These are phyloP conservation scores for Clivina fossor DNA, from an alignment of 2,888 invertebrate genomes.

Conservation along the genomic window DNA sequence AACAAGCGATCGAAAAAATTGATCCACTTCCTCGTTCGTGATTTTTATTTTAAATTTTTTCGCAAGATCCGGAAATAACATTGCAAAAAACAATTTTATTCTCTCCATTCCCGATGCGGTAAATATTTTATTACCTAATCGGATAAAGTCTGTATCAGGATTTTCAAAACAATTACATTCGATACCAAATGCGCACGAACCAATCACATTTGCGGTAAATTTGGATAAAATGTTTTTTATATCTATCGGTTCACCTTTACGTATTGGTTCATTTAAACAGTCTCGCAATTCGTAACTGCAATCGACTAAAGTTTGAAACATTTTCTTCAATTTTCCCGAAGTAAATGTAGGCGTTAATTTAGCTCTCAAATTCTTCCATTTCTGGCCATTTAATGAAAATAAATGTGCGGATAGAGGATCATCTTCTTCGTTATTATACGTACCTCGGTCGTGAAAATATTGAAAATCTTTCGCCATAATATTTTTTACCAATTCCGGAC, in stretches of 20 bases:
- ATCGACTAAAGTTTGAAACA: slow-evolving; percentile 60
- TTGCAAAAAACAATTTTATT: slow-evolving; percentile 20
- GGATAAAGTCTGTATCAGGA: slow-evolving; percentile 22
- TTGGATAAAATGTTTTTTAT: slow-evolving; percentile 17
- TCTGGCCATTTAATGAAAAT: slow-evolving; percentile 57
- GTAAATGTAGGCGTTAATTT: slow-evolving; percentile 67
- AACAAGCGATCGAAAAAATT: slow-evolving; percentile 43
- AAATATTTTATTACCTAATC: slow-evolving; percentile 7
- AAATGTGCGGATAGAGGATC: slow-evolving; percentile 61
- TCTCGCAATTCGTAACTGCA: slow-evolving; percentile 55
- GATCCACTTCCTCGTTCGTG: slow-evolving; percentile 22
- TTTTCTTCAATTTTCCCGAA: slow-evolving; percentile 62
- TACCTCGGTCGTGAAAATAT: slow-evolving; percentile 62
- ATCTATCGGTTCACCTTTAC: slow-evolving; percentile 21
- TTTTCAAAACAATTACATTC: slow-evolving; percentile 30
- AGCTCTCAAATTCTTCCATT: slow-evolving; percentile 63
- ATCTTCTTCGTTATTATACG: slow-evolving; percentile 58
- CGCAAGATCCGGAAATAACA: slow-evolving; percentile 8
- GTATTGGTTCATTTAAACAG: slow-evolving; percentile 47
- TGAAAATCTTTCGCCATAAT: slow-evolving; percentile 62
- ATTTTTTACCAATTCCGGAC: slow-evolving; percentile 47
- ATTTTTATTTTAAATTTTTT: slow-evolving; percentile 23
- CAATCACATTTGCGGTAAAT: slow-evolving; percentile 25
- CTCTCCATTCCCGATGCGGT: slow-evolving; percentile 7
- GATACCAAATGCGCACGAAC: slow-evolving; percentile 29